A percentile compares a stretch with the other conserved stretches of the same genome.
Evolutionary conservation across 2,113 vertebrate species (phyloP).

Genomic region (Anolis carolinensis): DNA sequence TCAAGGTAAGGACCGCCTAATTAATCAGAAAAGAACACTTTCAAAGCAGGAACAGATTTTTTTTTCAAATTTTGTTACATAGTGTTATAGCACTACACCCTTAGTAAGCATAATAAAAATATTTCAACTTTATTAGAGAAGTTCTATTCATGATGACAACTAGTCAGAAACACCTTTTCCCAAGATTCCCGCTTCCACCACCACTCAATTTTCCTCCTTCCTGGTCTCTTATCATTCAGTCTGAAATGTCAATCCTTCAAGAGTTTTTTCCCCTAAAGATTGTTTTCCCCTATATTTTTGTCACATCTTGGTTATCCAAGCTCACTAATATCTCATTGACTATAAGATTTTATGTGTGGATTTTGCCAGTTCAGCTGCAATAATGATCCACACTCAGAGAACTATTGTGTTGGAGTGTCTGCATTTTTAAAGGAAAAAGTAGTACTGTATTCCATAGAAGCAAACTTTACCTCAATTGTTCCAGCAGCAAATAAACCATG

Average conservation of each 20-base stretch:
- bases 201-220: neutral
- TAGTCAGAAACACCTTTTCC: neutral
- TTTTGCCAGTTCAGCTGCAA: neutral
- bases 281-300: neutral
- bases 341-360: neutral
- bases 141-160: neutral
- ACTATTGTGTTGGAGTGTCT: neutral
- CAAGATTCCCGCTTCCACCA: neutral
- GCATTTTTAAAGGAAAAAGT: neutral
- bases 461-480: slow-evolving; percentile 84
- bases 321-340: neutral
- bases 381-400: neutral
- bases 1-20: too few relatives aligned
- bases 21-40: too few relatives aligned
- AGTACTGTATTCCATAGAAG: slow-evolving; percentile 8
- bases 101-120: neutral
- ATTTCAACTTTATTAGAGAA: too few relatives aligned
- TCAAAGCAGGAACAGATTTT: too few relatives aligned
- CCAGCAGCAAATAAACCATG: slow-evolving; percentile 94
- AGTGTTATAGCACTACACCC: too few relatives aligned
- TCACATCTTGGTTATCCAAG: neutral
- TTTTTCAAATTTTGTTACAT: too few relatives aligned
- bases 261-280: too few relatives aligned
- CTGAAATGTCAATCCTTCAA: too few relatives aligned
- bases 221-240: neutral